phyloP scores from a whole-genome alignment of 2,797 vertebrate genomes.

The Poliocrania exsul region DNA sequence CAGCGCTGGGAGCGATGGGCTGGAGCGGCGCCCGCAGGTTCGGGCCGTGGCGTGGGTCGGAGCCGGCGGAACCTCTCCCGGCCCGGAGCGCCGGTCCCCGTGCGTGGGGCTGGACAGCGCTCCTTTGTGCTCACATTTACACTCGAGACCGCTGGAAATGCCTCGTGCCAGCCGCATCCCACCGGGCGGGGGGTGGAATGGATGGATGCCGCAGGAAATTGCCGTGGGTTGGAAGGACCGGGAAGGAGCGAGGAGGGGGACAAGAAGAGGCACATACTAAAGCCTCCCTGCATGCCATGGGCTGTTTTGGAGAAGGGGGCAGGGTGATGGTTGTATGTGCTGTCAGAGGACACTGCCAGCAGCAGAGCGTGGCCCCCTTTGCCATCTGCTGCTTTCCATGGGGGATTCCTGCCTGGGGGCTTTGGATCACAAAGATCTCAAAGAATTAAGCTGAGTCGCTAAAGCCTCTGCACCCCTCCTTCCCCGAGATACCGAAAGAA shows the following conservation, averaged over 20 bases:
- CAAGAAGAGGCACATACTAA: background rate
- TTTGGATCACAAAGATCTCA: background rate
- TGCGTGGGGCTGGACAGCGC: background rate
- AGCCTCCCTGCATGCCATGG: background rate
- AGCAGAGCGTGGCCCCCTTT: constrained; percentile 8
- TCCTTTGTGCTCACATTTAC: constrained; percentile 32
- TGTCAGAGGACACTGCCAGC: background rate
- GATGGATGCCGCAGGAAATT: background rate
- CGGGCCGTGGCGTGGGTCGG: background rate
- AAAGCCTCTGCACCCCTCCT: background rate
- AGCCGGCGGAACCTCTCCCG: background rate
- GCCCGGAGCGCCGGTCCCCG: background rate
- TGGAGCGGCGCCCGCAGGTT: background rate
- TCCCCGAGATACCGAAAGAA: background rate
- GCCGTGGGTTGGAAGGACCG: background rate
- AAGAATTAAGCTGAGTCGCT: background rate
- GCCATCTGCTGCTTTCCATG: constrained; percentile 42
- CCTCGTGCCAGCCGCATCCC: background rate
- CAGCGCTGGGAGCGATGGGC: background rate
- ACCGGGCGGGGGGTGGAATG: background rate
- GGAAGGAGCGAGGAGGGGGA: background rate
- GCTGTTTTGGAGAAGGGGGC: background rate
- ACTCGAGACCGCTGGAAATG: background rate
- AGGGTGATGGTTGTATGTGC: background rate
- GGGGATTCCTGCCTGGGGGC: background rate